A percentile compares a stretch with the other conserved stretches of the same genome.
Evolutionary conservation across 2,797 vertebrate species (phyloP).

Genomic region (Squalus acanthias): DNA sequence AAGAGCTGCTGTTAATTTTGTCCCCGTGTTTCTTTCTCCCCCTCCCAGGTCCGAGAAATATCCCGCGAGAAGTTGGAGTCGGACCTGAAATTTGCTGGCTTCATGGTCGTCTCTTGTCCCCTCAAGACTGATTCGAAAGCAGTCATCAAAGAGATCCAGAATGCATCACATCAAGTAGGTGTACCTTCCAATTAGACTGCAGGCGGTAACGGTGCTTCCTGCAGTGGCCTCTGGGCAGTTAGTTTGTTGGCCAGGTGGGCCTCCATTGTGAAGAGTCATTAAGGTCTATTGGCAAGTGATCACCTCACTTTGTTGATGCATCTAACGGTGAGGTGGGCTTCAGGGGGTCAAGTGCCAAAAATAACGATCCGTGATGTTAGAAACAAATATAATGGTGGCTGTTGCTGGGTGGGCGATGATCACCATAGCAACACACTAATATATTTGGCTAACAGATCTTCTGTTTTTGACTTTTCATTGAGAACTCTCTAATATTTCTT

Average conservation of each 20-base stretch:
- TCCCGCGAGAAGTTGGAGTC: slow-evolving; percentile 78
- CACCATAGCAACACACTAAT: neutral
- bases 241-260: neutral
- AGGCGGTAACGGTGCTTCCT: neutral
- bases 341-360: neutral
- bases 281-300: neutral
- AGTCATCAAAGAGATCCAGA: slow-evolving; percentile 90
- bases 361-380: neutral
- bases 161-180: slow-evolving; percentile 84
- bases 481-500: neutral
- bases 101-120: slow-evolving; percentile 92
- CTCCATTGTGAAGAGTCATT: neutral
- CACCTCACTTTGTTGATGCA: neutral
- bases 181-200: neutral
- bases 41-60: slow-evolving; percentile 77
- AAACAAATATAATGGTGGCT: neutral
- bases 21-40: neutral
- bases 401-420: neutral
- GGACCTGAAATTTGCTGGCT: slow-evolving; percentile 79
- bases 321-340: neutral
- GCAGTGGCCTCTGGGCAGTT: neutral
- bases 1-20: neutral
- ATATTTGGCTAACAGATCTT: neutral
- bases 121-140: slow-evolving; percentile 87
- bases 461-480: neutral